phyloP scores from a whole-genome alignment of 2,888 invertebrate genomes.

The Coleophora flavipennella region DNA sequence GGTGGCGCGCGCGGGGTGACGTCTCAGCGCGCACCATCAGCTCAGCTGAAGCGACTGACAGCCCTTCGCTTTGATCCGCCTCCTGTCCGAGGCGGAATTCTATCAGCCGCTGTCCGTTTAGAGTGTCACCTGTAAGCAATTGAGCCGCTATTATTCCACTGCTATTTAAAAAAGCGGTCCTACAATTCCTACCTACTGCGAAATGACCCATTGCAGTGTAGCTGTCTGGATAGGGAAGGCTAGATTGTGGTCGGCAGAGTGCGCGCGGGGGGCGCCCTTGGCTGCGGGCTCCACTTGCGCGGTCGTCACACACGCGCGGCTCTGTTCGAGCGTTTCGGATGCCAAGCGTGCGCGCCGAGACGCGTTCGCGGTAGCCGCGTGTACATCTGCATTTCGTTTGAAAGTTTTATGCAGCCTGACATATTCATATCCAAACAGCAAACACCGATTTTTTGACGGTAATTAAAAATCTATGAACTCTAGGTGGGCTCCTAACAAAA shows the following conservation, averaged over 20 bases:
- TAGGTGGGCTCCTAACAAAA: slow-evolving; percentile 9
- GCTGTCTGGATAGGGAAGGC: slow-evolving; percentile 22
- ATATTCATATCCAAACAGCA: slow-evolving; percentile 21
- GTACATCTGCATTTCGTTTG: slow-evolving; percentile 28
- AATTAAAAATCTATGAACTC: no score
- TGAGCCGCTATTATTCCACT: not conserved
- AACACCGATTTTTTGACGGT: slow-evolving; percentile 18
- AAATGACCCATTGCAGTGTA: slow-evolving; percentile 49
- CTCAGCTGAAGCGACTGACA: slow-evolving; percentile 83
- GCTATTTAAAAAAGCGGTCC: slow-evolving; percentile 9
- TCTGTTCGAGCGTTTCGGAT: slow-evolving; percentile 5
- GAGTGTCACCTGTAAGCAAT: slow-evolving; percentile 78
- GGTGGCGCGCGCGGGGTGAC: slow-evolving; percentile 36
- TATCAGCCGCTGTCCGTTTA: slow-evolving; percentile 88
- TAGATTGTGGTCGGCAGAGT: slow-evolving; percentile 24
- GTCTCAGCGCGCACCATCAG: slow-evolving; percentile 78
- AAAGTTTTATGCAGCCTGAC: slow-evolving; percentile 4
- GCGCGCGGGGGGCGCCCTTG: slow-evolving; percentile 52
- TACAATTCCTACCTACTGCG: slow-evolving; percentile 36
- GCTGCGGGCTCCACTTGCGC: slow-evolving; percentile 56
- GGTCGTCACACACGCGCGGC: slow-evolving; percentile 29
- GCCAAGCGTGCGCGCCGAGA: slow-evolving; percentile 27
- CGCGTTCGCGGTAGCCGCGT: slow-evolving; percentile 42
- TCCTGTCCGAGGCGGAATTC: slow-evolving; percentile 85
- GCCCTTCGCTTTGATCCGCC: slow-evolving; percentile 68